A percentile compares a stretch with the other conserved stretches of the same genome.
phyloP scores from a whole-genome alignment of 2,113 vertebrate genomes.

The Mungos mungo region DNA sequence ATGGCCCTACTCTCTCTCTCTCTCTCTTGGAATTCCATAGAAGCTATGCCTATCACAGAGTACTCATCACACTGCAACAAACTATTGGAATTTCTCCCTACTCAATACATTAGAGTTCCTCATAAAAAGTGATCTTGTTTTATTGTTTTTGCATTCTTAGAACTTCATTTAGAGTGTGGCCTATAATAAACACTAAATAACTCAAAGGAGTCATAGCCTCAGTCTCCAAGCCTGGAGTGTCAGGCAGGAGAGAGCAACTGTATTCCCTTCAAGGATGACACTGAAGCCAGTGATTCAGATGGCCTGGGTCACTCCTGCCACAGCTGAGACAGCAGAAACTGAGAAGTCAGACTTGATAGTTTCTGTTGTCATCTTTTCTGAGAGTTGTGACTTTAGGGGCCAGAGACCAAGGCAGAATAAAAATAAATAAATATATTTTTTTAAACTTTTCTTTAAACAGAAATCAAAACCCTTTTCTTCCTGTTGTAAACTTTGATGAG shows the following conservation, averaged over 20 bases:
- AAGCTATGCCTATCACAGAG: neutral
- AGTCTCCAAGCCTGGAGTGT: neutral
- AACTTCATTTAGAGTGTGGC: neutral
- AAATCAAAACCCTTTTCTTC: constrained; percentile 44
- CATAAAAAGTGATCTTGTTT: neutral
- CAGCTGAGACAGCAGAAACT: neutral
- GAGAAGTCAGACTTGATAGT: neutral
- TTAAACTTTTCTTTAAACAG: neutral
- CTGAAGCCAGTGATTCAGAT: neutral
- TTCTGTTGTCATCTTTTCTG: neutral
- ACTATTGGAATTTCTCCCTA: neutral
- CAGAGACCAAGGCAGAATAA: neutral
- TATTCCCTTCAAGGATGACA: constrained; percentile 10
- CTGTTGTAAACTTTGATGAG: constrained; percentile 21
- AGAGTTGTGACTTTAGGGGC: neutral
- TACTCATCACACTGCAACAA: neutral
- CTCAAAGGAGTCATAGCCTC: neutral
- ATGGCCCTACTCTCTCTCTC: neutral
- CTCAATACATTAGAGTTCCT: neutral
- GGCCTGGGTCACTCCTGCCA: neutral
- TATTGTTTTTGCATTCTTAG: neutral
- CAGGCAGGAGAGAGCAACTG: neutral
- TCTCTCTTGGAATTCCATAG: neutral
- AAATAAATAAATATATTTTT: neutral
- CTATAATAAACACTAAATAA: neutral